phyloP scores from a whole-genome alignment of 2,113 vertebrate species.

The Butorides virescens region DNA sequence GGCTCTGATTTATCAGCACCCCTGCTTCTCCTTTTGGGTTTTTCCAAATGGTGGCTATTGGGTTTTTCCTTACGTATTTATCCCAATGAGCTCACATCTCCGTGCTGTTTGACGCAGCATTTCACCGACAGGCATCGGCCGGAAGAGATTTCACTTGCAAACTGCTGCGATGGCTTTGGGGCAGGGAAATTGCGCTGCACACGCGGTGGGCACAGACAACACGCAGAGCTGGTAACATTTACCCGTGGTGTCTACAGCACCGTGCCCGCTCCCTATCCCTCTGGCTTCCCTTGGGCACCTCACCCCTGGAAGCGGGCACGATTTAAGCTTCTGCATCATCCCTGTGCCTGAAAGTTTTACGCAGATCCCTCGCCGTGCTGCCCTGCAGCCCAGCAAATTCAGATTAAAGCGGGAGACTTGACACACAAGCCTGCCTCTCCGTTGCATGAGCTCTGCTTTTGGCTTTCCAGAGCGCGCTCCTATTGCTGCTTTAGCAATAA shows the following conservation, averaged over 20 bases:
- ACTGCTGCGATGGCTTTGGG: not conserved
- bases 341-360: not conserved
- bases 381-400: not conserved
- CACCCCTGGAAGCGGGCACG: not conserved
- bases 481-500: not conserved
- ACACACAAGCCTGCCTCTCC: not conserved
- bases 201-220: not conserved
- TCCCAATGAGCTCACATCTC: not conserved
- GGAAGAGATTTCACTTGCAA: not conserved
- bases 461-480: not conserved
- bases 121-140: not conserved
- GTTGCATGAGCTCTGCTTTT: not conserved
- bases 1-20: no score
- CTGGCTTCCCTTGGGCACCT: not conserved
- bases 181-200: not conserved
- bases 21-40: not conserved
- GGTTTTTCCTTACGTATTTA: not conserved
- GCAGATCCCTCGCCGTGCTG: not conserved
- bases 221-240: not conserved
- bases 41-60: not conserved
- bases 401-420: conserved; percentile 2
- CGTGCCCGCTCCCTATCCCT: not conserved
- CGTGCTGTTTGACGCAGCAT: rapidly evolving
- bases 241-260: not conserved
- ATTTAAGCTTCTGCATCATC: not conserved